Percentiles rank a stretch among this genome's conserved stretches.
Evolutionary conservation across 2,888 invertebrate genomes (phyloP).

Genomic region (Limenitis camilla): DNA sequence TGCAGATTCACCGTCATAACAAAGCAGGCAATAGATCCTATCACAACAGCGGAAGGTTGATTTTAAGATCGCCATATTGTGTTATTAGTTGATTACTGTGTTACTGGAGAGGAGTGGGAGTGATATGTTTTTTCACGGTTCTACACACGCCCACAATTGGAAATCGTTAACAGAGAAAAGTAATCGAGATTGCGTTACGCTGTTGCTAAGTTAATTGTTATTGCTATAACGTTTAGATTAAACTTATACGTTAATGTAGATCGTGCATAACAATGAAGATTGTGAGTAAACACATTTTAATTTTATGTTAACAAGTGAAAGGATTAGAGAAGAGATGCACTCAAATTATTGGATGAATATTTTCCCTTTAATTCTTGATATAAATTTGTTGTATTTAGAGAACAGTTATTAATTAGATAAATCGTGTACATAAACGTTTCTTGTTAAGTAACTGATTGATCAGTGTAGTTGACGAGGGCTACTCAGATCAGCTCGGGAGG

Average conservation of each 20-base stretch:
- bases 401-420: too few species aligned
- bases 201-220: slow-evolving; percentile 32
- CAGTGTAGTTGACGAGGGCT: too few species aligned
- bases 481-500: slow-evolving; percentile 29
- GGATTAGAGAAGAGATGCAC: too few species aligned
- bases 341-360: too few species aligned
- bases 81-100: slow-evolving; percentile 39
- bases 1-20: slow-evolving; percentile 38
- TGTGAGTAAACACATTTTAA: too few species aligned
- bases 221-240: not conserved
- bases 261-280: too few species aligned
- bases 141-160: slow-evolving; percentile 64
- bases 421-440: too few species aligned
- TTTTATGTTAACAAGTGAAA: too few species aligned
- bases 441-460: too few species aligned
- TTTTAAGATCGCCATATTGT: slow-evolving; percentile 29
- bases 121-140: slow-evolving; percentile 63
- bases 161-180: slow-evolving; percentile 43
- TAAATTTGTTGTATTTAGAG: too few species aligned
- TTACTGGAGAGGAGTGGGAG: slow-evolving; percentile 65
- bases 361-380: too few species aligned
- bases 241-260: too few species aligned
- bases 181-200: slow-evolving; percentile 42
- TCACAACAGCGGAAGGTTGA: slow-evolving; percentile 37
- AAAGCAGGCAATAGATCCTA: slow-evolving; percentile 38